Evolutionary conservation across 2,797 vertebrate genomes (phyloP).

Genomic region (Arnoldichthys spilopterus): DNA sequence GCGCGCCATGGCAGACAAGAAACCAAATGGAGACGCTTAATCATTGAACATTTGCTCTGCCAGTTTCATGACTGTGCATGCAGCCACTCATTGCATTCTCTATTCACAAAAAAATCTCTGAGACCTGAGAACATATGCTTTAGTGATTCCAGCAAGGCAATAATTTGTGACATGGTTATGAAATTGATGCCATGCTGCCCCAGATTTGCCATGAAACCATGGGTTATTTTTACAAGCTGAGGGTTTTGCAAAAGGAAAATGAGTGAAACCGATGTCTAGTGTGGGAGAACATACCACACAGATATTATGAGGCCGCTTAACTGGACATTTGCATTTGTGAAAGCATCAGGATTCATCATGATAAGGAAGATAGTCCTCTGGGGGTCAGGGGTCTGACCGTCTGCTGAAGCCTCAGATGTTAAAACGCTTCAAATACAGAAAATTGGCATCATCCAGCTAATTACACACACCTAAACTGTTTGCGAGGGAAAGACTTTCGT

Average conservation of each 20-base stretch:
- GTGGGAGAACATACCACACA: neutral
- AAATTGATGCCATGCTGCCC: conserved; percentile 29
- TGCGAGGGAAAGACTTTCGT: neutral
- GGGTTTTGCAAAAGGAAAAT: neutral
- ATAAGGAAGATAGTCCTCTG: neutral
- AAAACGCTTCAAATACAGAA: neutral
- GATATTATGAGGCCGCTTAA: conserved; percentile 1
- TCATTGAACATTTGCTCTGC: conserved; percentile 49
- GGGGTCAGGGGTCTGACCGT: neutral
- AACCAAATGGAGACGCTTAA: conserved; percentile 57
- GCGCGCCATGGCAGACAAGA: conserved; percentile 54
- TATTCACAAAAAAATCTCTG: conserved; percentile 39
- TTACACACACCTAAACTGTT: neutral
- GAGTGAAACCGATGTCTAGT: neutral
- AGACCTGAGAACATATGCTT: conserved; percentile 45
- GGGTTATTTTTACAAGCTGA: conserved; percentile 34
- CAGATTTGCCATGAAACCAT: conserved; percentile 22
- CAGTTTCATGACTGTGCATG: conserved; percentile 56
- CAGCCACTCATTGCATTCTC: conserved; percentile 36
- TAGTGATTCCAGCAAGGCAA: conserved; percentile 31
- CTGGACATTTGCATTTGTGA: neutral
- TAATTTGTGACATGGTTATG: conserved; percentile 24
- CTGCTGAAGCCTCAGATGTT: neutral
- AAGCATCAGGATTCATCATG: neutral
- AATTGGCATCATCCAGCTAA: neutral